These are phyloP conservation scores for Crypturellus tataupa DNA, from an alignment of 2,797 vertebrate genomes.

Conservation along the genomic window DNA sequence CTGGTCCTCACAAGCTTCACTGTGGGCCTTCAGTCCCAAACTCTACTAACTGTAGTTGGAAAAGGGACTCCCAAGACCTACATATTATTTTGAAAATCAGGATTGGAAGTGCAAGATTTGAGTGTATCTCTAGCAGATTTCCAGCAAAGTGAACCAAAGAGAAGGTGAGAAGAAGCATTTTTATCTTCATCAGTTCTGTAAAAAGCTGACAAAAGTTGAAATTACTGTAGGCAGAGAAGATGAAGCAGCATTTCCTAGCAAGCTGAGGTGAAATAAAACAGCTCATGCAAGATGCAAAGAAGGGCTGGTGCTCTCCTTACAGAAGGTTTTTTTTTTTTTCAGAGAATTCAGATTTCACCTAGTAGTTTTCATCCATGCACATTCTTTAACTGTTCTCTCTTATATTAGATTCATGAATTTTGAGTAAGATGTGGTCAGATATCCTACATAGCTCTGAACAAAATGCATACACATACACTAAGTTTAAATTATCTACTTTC, in stretches of 20 bases:
- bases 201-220: neutral
- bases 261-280: neutral
- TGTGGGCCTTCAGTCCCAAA: neutral
- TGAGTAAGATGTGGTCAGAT: neutral
- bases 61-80: neutral
- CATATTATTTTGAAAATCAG: neutral
- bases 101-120: neutral
- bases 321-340: neutral
- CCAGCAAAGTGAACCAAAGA: neutral
- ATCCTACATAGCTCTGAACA: neutral
- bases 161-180: neutral
- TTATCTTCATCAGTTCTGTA: neutral
- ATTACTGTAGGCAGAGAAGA: neutral
- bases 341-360: neutral
- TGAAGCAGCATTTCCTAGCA: neutral
- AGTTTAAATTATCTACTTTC: neutral
- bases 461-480: neutral
- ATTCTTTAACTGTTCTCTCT: neutral
- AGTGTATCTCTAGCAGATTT: neutral
- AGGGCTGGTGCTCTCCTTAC: rapidly evolving
- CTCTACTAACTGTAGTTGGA: neutral
- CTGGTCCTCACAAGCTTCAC: neutral
- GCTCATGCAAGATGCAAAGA: neutral
- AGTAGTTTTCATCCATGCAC: neutral
- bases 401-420: neutral